Evolutionary conservation across 1,140 invertebrate species (phyloP), one percentile per base, ranked within the genome.

Genomic region (Bombus waltoni): DNA sequence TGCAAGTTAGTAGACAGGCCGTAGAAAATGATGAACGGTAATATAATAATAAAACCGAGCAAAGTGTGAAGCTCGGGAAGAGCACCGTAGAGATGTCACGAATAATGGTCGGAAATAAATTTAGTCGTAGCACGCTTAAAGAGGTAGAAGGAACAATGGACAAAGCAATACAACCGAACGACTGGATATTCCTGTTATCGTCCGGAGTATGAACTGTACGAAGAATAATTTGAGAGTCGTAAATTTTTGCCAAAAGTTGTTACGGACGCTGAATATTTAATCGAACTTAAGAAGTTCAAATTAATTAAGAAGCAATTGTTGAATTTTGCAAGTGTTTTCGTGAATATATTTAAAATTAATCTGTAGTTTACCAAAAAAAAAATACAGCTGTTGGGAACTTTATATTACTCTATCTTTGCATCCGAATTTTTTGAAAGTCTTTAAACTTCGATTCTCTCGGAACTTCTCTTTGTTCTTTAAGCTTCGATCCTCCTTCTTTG

Each of bases 31-130:
- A 70, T 11, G 68, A 70, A 70, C 68, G 68, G 35, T 70, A 28
- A 40, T 70, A 72, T 72, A 72, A 72, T 44, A 72, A 72, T 72
- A 42, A 72, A 72, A 42, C 11, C 5, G 40, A 72, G 70, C 28
- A 72, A 72, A 72, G 70, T 72, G 70, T 72, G 70, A 42, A 72
- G 38, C 35, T 70, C 68, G 38, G 38, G 3, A 22, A n/a, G 25
- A 72, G 70, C 70, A n/a, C 70, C 40, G 70, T 72, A 42, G 40
- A 72, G 70, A 72, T 72, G 70, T 72, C 40, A 42, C 70, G 70
- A 72, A 72, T 72, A 72, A 72, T 72, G 40, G 70, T 72, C 28
- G 70, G 70, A 15, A 72, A 72, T 72, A 72, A 72, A 72, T 72
- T 72, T 42, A 72, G 70, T 42, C 28, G 5, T 2, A 1, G 70